Conservation (phyloP, 2,888 invertebrate genomes). For the Steinernema scapterisci region DNA sequence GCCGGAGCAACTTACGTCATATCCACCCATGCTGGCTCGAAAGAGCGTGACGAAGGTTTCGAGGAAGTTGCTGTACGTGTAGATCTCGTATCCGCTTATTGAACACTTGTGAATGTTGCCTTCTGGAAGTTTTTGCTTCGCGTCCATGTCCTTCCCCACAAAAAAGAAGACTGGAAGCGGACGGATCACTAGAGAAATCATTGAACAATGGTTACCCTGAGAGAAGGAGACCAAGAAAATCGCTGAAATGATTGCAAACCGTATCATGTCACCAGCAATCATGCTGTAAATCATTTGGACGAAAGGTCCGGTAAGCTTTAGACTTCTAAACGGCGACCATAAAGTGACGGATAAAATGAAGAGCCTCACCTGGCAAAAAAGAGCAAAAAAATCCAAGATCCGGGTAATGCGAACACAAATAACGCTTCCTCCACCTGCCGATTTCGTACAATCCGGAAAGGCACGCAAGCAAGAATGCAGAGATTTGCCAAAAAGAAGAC, state of each 20-base stretch:
- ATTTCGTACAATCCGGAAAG: constrained; percentile 48
- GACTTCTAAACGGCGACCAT: constrained; percentile 47
- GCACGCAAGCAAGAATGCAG: constrained; percentile 72
- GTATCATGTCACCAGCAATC: constrained; percentile 97
- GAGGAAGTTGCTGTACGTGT: constrained; percentile 76
- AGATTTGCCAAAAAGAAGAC: constrained; percentile 90
- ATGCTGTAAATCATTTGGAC: constrained; percentile 99
- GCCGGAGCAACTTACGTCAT: constrained; percentile 79
- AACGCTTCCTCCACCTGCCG: constrained; percentile 84
- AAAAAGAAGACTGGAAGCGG: constrained; percentile 74
- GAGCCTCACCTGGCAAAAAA: constrained; percentile 92
- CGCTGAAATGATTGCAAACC: constrained; percentile 94
- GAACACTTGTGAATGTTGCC: constrained; percentile 53
- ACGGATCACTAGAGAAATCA: not conserved
- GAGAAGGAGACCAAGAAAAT: constrained; percentile 94
- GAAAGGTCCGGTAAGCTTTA: constrained; percentile 87
- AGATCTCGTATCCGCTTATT: constrained; percentile 56
- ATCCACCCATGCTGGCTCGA: constrained; percentile 95
- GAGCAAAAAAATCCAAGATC: constrained; percentile 95
- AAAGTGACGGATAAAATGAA: not conserved
- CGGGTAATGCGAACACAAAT: constrained; percentile 87
- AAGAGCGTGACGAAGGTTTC: constrained; percentile 97
- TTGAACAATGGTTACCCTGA: constrained; percentile 76
- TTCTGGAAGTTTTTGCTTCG: constrained; percentile 58
- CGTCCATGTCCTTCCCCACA: constrained; percentile 79